Percentiles rank a stretch among this genome's conserved stretches.
phyloP scores from a whole-genome alignment of 1,140 invertebrate species.

The Zophobas atratus region DNA sequence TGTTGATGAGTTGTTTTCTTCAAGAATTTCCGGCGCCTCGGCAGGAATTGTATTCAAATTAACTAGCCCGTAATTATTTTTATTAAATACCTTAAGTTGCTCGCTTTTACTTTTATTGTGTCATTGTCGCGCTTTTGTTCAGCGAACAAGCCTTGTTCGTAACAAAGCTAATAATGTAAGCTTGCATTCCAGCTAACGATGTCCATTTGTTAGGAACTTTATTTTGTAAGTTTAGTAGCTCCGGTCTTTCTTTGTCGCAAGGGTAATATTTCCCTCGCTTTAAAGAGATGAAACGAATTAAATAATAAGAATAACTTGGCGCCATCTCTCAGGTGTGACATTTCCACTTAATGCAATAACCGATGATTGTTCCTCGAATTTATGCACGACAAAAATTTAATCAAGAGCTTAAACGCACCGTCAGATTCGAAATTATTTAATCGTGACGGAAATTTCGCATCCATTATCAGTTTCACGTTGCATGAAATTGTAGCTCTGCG shows the following conservation, averaged over 20 bases:
- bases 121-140: slow-evolving; percentile 48
- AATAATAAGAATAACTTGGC: slow-evolving; percentile 34
- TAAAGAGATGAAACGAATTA: slow-evolving; percentile 42
- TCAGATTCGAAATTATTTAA: slow-evolving; percentile 2
- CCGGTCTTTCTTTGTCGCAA: slow-evolving; percentile 40
- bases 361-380: slow-evolving; percentile 1
- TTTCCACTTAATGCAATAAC: slow-evolving; percentile 10
- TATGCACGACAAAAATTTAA: background rate
- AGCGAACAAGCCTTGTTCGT: slow-evolving; percentile 45
- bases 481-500: slow-evolving; percentile 13
- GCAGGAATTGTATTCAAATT: slow-evolving; percentile 39
- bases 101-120: slow-evolving; percentile 43
- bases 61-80: slow-evolving; percentile 44
- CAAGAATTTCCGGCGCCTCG: slow-evolving; percentile 12
- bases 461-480: slow-evolving; percentile 10
- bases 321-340: slow-evolving; percentile 16
- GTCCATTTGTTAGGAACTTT: slow-evolving; percentile 49
- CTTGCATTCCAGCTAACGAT: slow-evolving; percentile 49
- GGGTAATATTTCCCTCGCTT: slow-evolving; percentile 29
- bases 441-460: slow-evolving; percentile 3
- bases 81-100: slow-evolving; percentile 45
- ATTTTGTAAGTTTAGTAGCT: slow-evolving; percentile 47
- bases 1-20: background rate
- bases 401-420: background rate
- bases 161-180: slow-evolving; percentile 49